phyloP scores from a whole-genome alignment of 2,113 vertebrate species.

The Sisor rabdophorus region DNA sequence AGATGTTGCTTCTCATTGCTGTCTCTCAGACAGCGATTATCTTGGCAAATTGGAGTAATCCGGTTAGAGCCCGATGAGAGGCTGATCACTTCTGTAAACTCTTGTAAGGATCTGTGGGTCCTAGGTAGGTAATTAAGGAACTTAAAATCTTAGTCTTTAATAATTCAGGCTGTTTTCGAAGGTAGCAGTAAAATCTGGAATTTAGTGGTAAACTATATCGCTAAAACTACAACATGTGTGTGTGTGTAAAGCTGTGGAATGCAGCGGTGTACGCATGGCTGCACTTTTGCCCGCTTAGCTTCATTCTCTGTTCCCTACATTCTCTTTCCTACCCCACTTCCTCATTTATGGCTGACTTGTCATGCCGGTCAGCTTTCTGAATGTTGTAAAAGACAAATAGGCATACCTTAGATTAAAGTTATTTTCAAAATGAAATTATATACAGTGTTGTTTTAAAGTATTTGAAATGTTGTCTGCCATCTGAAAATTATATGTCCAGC shows the following conservation, averaged over 20 bases:
- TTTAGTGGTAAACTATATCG: not conserved
- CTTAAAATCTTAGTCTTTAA: not conserved
- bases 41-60: not conserved
- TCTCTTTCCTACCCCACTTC: not conserved
- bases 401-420: too few relatives aligned
- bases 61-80: not conserved
- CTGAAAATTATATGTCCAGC: too few relatives aligned
- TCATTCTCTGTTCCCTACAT: constrained; percentile 13
- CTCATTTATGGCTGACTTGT: not conserved
- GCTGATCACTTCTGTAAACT: not conserved
- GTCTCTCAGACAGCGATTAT: not conserved
- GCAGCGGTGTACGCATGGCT: constrained; percentile 16
- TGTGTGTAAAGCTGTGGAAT: constrained; percentile 1
- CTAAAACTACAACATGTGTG: not conserved
- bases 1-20: not conserved
- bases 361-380: constrained; percentile 36
- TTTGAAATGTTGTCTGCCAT: too few relatives aligned
- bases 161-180: not conserved
- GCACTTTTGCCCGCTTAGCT: constrained; percentile 33
- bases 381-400: constrained; percentile 53
- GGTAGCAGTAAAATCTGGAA: not conserved
- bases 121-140: not conserved
- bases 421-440: too few relatives aligned
- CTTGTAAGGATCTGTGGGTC: not conserved
- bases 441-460: too few relatives aligned